Evolutionary conservation across 2,888 invertebrate genomes (phyloP).

Genomic region (Homarus gammarus): DNA sequence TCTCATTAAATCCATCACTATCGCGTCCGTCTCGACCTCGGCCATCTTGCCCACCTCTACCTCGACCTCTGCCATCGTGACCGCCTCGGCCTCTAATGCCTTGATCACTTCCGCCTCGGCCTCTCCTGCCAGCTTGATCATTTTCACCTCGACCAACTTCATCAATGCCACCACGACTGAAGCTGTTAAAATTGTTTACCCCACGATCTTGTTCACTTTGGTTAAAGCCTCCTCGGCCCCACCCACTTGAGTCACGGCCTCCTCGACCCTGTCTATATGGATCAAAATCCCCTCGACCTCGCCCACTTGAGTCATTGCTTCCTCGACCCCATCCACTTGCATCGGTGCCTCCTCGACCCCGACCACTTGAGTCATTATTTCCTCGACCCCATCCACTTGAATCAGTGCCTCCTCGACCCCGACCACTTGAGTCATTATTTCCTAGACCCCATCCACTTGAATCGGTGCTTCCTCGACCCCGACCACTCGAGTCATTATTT

Average conservation of each 20-base stretch:
- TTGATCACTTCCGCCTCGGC: slow-evolving; percentile 1
- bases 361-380: slow-evolving; percentile 18
- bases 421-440: slow-evolving; percentile 12
- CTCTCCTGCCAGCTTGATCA: neutral
- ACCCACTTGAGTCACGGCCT: slow-evolving; percentile 3
- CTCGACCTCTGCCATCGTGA: neutral
- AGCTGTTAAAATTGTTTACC: neutral
- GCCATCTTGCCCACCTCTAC: neutral
- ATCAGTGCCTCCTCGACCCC: slow-evolving; percentile 17
- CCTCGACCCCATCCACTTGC: slow-evolving; percentile 17
- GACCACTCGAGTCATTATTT: slow-evolving; percentile 23
- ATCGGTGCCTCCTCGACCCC: slow-evolving; percentile 13
- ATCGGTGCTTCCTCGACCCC: neutral
- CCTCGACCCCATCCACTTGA: neutral
- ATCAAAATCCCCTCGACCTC: slow-evolving; percentile 4
- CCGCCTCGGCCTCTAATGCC: slow-evolving; percentile 19
- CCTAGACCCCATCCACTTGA: neutral
- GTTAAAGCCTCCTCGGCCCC: slow-evolving; percentile 13
- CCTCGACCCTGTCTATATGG: slow-evolving; percentile 24
- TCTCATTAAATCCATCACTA: neutral
- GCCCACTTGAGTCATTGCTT: neutral
- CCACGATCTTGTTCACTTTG: neutral
- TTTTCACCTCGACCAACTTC: slow-evolving; percentile 6
- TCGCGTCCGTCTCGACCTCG: slow-evolving; percentile 19
- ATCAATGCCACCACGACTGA: neutral